Percentiles rank a stretch among this genome's conserved stretches.
Evolutionary conservation across 1,140 invertebrate species (phyloP).

Genomic region (Cyclina sinensis): DNA sequence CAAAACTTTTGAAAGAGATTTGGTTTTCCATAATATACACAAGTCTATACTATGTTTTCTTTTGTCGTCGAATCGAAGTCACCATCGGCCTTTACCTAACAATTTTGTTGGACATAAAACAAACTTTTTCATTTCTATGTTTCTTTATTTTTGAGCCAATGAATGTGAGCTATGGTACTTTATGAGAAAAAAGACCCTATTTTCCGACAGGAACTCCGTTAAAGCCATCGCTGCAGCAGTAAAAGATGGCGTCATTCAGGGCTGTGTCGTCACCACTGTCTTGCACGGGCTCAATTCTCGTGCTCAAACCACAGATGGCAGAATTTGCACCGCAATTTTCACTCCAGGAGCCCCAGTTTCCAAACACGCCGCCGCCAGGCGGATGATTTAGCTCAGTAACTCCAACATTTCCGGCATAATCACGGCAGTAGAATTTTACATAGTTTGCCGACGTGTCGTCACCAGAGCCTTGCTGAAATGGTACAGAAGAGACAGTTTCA

Average conservation of each 20-base stretch:
- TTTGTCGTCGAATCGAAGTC: too few species aligned
- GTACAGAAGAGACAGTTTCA: too few species aligned
- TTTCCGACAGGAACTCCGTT: neutral
- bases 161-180: too few species aligned
- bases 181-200: neutral
- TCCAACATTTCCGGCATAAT: neutral
- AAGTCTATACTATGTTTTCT: too few species aligned
- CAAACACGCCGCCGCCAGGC: neutral
- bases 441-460: constrained; percentile 2
- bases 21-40: too few species aligned
- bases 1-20: too few species aligned
- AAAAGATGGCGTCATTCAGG: neutral
- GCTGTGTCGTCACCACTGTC: neutral
- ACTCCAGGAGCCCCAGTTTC: neutral
- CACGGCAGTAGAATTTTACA: neutral
- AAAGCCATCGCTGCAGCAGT: neutral
- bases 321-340: neutral
- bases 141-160: too few species aligned
- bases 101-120: too few species aligned
- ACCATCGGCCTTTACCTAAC: too few species aligned
- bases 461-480: constrained; percentile 2
- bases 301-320: constrained; percentile 2
- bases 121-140: too few species aligned
- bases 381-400: neutral
- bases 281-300: neutral